Base-by-base conservation (phyloP, 2,888 invertebrate species). In the Hydraecia micacea region DNA sequence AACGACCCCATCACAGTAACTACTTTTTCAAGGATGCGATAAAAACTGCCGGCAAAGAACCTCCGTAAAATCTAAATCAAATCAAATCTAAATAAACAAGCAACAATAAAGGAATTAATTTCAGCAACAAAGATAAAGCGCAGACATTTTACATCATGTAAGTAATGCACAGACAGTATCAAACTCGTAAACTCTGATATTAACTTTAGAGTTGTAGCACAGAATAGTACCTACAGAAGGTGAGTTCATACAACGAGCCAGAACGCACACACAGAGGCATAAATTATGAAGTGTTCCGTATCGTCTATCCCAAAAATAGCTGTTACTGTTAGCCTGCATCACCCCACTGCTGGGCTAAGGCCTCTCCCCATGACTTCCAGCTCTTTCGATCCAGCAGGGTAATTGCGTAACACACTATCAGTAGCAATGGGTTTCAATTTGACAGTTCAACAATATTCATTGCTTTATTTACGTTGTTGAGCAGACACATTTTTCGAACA, bases 141-240 rank as follows among this genome's bases (percentile, higher is more conserved):
- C 6, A 78, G 28, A 55, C 63, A 81, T 81, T 79, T 74, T 36
- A 81, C 52, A 42, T 32, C 32, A 3, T 73, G 42, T 73, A 28
- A 55, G 74, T 42, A 32, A 81, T 73, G 28, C 46, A 36, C 25
- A 70, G 39, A 74, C 39, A 49, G 74, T 75, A 63, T 63, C 25
- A 36, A 32, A 73, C 46, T 81, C 78, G 32, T 75, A 75, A 79
- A 66, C 39, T 60, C 15, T 1, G 49, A 60, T 82, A 75, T 75
- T 49, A 75, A 81, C 55, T 63, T 78, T 21, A 39, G 25, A 66
- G 28, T 65, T 49, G 18, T 49, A 36, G 32, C 9, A n/a, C 21
- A 81, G 62, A 25, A 36, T 32, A 25, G 7, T 42, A n/a, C 6
- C 15, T 2, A 60, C 73, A 77, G 81, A 73, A 81, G 81, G 60